phyloP scores from a whole-genome alignment of 2,888 invertebrate species.

The Leptopilina syphax region DNA sequence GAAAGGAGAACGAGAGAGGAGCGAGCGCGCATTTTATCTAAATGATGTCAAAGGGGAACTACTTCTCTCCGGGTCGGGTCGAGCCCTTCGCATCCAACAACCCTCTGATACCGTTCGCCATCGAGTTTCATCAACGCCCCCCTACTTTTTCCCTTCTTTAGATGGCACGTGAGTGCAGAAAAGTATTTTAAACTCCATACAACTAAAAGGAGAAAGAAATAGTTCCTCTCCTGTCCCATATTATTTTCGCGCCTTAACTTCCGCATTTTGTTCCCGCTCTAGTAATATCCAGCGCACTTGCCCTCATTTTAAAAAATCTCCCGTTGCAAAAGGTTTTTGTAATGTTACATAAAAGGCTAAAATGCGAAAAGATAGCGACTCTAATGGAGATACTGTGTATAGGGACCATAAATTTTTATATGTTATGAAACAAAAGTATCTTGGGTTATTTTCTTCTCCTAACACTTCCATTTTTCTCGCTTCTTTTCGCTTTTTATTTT shows the following conservation, averaged over 20 bases:
- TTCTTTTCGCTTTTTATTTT: background rate
- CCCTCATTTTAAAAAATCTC: constrained; percentile 42
- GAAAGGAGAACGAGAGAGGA: constrained; percentile 59
- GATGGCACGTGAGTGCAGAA: constrained; percentile 38
- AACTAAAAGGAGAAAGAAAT: background rate
- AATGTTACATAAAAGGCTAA: constrained; percentile 48
- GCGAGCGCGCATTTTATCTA: constrained; percentile 71
- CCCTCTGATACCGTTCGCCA: constrained; percentile 45
- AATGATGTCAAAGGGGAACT: constrained; percentile 72
- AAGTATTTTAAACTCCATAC: constrained; percentile 33
- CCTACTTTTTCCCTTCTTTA: constrained; percentile 41
- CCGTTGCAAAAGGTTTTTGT: constrained; percentile 50
- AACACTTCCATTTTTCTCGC: constrained; percentile 22
- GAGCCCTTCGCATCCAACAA: constrained; percentile 56
- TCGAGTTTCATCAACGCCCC: constrained; percentile 44
- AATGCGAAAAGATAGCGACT: constrained; percentile 57
- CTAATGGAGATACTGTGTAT: constrained; percentile 72
- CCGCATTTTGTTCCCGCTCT: constrained; percentile 23
- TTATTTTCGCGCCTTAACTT: constrained; percentile 33
- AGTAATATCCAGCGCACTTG: constrained; percentile 37
- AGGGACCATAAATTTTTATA: constrained; percentile 70
- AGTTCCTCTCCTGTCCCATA: constrained; percentile 2
- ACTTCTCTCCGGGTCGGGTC: constrained; percentile 54
- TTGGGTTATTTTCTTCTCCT: background rate
- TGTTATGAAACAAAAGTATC: constrained; percentile 24